Base-by-base conservation (phyloP, 2,113 vertebrate genomes). In the Chelonoidis abingdonii region DNA sequence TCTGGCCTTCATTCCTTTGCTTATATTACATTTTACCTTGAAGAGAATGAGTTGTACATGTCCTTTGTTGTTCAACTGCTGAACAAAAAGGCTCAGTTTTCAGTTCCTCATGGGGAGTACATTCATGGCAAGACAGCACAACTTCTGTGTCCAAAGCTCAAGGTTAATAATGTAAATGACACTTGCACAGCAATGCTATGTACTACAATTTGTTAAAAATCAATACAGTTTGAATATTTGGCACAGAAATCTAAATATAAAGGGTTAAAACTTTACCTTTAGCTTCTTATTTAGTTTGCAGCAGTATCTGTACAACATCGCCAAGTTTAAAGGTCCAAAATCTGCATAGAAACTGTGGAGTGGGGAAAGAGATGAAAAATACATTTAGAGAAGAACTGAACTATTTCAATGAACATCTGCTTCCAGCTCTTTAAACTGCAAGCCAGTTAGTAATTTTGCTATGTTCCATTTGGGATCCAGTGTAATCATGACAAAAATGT, bases 261-360 rank as follows among this genome's bases (percentile, higher is more conserved):
- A 44, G 86, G 52, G 5, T 49, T 89, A 81, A 83, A 90, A 78
- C 1, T 99, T 99, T 98, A 99, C 99, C 99, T 99, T 99, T 47
- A 99, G 98, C 91, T 99, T 99, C 98, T 99, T 99, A 98, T 99
- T 99, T 92, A 99, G 98, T 97, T 99, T 99, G 98, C 99, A 99
- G 98, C 99, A 99, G 98, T 99, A 99, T 97, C 99, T 98, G 97
- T 99, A 99, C 93, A 99, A 97, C 99, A 99, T 98, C 87, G 99
- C 99, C 98, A 99, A 97, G 97, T 99, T 99, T 94, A 99, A 98
- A 80, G 99, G 99, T 76, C 99, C 99, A 93, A 99, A 99, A 98
- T 99, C 99, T 97, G 99, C 99, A 95, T 99, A 99, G 98, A 99
- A 99, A 98, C 99, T 99, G 97, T 83, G 59, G 89, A 19, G 97